Evolutionary conservation across 2,113 vertebrate species (phyloP).

Genomic region (Microtus pennsylvanicus): DNA sequence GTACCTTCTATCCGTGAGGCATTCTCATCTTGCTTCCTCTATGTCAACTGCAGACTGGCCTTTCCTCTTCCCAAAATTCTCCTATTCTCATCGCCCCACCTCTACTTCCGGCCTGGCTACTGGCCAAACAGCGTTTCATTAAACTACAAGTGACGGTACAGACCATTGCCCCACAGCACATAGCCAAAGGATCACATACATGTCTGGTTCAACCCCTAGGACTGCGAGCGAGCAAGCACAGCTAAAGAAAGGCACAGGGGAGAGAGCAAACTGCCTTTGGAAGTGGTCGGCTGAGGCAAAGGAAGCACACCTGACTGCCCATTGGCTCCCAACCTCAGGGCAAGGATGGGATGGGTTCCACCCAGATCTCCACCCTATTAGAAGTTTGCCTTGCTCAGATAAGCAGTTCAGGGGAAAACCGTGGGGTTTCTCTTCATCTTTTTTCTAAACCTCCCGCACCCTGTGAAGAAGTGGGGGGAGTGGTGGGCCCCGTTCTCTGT

Average conservation of each 20-base stretch:
- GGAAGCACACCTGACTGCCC: not conserved
- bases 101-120: no score
- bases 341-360: no score
- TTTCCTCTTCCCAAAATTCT: no score
- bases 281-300: not conserved
- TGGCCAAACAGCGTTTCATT: no score
- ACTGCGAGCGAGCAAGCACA: not conserved
- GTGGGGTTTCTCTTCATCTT: not conserved
- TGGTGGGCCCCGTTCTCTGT: not conserved
- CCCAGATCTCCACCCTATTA: not conserved
- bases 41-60: no score
- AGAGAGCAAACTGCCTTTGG: not conserved
- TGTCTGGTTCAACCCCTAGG: not conserved
- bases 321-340: not conserved
- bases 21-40: no score
- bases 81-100: no score
- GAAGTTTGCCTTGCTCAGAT: not conserved
- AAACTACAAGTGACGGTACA: no score
- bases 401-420: not conserved
- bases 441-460: not conserved
- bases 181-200: no score
- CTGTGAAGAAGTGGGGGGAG: not conserved
- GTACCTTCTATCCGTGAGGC: no score
- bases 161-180: no score
- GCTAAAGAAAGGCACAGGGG: not conserved